Percentiles rank a stretch among this genome's conserved stretches.
Evolutionary conservation across 2,797 vertebrate genomes (phyloP).

Genomic region (Pteronotus mesoamericanus): DNA sequence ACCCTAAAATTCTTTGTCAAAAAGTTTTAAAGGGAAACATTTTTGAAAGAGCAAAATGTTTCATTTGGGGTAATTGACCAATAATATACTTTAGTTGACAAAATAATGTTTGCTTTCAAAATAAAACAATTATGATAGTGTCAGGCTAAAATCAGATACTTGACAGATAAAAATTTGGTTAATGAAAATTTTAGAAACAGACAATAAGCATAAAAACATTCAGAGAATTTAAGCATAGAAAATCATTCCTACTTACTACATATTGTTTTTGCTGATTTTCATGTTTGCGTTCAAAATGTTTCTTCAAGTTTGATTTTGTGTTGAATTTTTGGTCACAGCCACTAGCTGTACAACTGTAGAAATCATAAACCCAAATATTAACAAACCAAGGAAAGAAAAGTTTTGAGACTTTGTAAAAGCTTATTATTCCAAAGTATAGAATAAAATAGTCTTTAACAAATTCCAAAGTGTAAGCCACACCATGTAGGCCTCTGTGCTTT

Average conservation of each 20-base stretch:
- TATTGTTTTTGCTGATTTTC: conserved; percentile 82
- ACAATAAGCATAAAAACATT: background rate
- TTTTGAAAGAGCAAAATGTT: background rate
- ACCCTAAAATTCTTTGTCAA: background rate
- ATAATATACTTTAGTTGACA: background rate
- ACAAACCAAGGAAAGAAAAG: background rate
- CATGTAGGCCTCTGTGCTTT: background rate
- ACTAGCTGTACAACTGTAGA: conserved; percentile 85
- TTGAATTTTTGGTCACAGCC: conserved; percentile 88
- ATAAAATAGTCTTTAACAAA: background rate
- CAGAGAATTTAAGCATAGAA: background rate
- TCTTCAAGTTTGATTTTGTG: conserved; percentile 88
- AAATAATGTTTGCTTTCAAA: background rate
- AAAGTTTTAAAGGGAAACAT: background rate
- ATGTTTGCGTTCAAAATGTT: conserved; percentile 88
- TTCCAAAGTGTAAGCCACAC: background rate
- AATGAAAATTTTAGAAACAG: background rate
- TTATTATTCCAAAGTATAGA: background rate
- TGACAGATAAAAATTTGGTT: background rate
- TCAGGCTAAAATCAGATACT: background rate
- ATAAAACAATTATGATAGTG: background rate
- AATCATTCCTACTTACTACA: conserved; percentile 81
- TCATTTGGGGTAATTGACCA: background rate
- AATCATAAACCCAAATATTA: background rate
- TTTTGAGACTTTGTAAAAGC: background rate